Evolutionary conservation across 1,140 invertebrate genomes (phyloP).

Genomic region (Mylabris phalerata): DNA sequence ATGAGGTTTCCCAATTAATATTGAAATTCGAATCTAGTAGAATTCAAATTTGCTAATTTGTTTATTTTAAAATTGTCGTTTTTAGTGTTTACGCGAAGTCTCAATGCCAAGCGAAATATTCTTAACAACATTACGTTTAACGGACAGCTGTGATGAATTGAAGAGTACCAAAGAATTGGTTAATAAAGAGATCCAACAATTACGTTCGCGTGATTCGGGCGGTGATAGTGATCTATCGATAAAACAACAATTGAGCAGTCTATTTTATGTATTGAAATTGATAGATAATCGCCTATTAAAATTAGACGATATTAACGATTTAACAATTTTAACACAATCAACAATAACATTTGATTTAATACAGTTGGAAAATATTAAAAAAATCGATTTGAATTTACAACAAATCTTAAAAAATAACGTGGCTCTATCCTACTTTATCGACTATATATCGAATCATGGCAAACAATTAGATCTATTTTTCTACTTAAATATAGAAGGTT

Average conservation of each 20-base stretch:
- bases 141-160: constrained; percentile 72
- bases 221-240: constrained; percentile 75
- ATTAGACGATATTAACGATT: constrained; percentile 37
- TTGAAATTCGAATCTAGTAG: not conserved
- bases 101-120: constrained; percentile 75
- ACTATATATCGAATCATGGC: constrained; percentile 67
- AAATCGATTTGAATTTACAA: constrained; percentile 65
- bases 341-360: constrained; percentile 22
- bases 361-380: constrained; percentile 45
- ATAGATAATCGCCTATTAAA: constrained; percentile 60
- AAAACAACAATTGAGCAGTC: constrained; percentile 83
- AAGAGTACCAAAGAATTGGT: constrained; percentile 72
- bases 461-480: constrained; percentile 74
- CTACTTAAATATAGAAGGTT: constrained; percentile 53
- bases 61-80: constrained; percentile 1
- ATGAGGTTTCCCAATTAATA: not conserved
- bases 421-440: constrained; percentile 74
- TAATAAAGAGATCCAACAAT: constrained; percentile 68
- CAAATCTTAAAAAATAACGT: constrained; percentile 76
- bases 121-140: constrained; percentile 69
- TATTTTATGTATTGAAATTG: constrained; percentile 73
- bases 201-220: constrained; percentile 75
- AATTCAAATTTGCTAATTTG: not conserved
- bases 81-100: constrained; percentile 67
- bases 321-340: too few species aligned